Evolutionary conservation across 2,888 invertebrate species (phyloP).

Genomic region (Polyommatus iphigenia): DNA sequence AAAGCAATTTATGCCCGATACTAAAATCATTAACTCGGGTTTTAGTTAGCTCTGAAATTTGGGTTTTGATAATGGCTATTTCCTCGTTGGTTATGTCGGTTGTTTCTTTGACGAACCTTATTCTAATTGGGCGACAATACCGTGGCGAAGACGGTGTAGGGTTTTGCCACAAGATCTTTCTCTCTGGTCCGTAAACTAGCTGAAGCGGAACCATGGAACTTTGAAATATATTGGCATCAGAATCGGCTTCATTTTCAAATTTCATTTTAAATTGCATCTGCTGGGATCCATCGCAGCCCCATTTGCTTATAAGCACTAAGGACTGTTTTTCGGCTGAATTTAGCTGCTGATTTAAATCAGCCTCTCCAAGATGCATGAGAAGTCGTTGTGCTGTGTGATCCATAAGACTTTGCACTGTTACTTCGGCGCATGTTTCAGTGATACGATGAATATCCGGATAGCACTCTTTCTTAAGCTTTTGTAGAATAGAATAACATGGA

Average conservation of each 20-base stretch:
- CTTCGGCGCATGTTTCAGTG: constrained; percentile 38
- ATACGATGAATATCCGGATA: constrained; percentile 38
- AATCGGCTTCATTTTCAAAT: constrained; percentile 31
- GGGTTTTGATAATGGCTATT: constrained; percentile 18
- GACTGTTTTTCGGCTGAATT: constrained; percentile 14
- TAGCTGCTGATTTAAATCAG: neutral
- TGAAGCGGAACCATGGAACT: constrained; percentile 30
- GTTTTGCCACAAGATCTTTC: constrained; percentile 38
- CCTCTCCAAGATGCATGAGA: constrained; percentile 17
- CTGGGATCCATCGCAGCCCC: constrained; percentile 34
- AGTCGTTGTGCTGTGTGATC: constrained; percentile 33
- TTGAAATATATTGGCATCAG: constrained; percentile 32
- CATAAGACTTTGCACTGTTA: constrained; percentile 36
- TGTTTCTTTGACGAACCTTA: constrained; percentile 29
- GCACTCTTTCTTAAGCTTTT: constrained; percentile 33
- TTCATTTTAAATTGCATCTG: constrained; percentile 34
- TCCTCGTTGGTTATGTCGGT: constrained; percentile 29
- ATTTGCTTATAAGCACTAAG: constrained; percentile 25
- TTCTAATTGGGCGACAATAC: constrained; percentile 31
- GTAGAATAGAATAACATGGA: constrained; percentile 22
- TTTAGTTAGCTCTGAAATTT: neutral
- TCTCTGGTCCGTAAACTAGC: constrained; percentile 32
- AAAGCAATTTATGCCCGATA: constrained; percentile 36
- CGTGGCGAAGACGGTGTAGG: constrained; percentile 34
- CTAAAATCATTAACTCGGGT: constrained; percentile 38